Evolutionary conservation across 30 jellyfish, hydroid and myxozoan species (phyloP).

Genomic region (Aurelia sp.): DNA sequence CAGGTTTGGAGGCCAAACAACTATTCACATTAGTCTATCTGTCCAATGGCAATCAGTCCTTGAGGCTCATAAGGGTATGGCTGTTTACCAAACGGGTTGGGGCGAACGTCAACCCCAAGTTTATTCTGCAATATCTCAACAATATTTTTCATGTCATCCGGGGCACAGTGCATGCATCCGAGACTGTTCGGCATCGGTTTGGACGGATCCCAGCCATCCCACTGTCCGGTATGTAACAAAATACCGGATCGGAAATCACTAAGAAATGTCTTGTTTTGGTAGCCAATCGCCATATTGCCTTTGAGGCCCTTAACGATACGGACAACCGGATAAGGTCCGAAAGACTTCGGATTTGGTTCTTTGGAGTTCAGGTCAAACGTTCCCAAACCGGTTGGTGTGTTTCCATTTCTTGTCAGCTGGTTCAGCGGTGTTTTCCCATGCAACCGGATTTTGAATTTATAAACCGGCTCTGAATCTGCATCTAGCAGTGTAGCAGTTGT

Average conservation of each 20-base stretch:
- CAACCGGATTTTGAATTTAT: conserved; percentile 71
- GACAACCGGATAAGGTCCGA: conserved; percentile 90
- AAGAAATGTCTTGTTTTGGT: conserved; percentile 76
- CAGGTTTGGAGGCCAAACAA: too few species aligned
- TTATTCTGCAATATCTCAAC: conserved; percentile 51
- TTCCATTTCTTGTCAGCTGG: conserved; percentile 89
- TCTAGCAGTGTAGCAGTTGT: conserved; percentile 76
- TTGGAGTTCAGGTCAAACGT: conserved; percentile 81
- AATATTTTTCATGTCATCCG: conserved; percentile 68
- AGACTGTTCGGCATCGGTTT: conserved; percentile 88
- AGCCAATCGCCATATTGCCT: conserved; percentile 90
- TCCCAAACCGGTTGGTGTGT: conserved; percentile 84
- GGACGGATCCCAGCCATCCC: conserved; percentile 82
- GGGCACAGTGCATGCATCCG: conserved; percentile 93
- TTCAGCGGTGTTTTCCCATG: conserved; percentile 72
- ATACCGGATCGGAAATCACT: conserved; percentile 83
- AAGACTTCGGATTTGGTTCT: conserved; percentile 76
- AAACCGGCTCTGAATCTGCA: conserved; percentile 44
- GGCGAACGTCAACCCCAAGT: conserved; percentile 69
- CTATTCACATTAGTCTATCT: conserved; percentile 44
- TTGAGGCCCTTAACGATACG: conserved; percentile 79
- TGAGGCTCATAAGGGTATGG: conserved; percentile 90
- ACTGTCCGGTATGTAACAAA: conserved; percentile 85
- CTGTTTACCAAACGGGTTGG: conserved; percentile 81
- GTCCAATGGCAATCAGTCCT: conserved; percentile 82